Evolutionary conservation across 37 sponge, comb jelly and placozoan species (phyloP), one percentile per base, ranked within the genome.

Genomic region (Petrosia ficiformis): DNA sequence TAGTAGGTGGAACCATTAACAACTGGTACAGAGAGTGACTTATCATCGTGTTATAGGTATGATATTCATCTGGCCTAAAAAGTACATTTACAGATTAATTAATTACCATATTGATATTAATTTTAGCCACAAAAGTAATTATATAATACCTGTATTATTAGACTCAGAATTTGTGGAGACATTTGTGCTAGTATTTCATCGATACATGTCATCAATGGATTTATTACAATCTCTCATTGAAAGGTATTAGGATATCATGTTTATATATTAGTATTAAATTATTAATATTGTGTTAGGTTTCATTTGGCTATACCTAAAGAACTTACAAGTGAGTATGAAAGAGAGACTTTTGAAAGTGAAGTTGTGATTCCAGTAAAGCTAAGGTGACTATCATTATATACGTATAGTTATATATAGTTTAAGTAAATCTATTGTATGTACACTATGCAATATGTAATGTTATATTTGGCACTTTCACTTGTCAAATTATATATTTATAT

Each of bases 1-100:
- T 92, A 40, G 75, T 80, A 34, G 93, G 88, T 25, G 93, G 89
- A 16, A 87, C 93, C 24, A 36, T 76, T 3, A 77, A 30, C 84
- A 87, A 40, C 82, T 92, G 63, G 52, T 92, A 3, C 65, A 80
- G 34, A 79, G 89, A 57, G 74, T 92, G 68, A 76, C 82, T 1
- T 84, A 83, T 42, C 77, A 83, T 33, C 68, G 80, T 76, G 57
- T 57, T 1, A 73, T 92, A 28, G 93, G 93, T 92, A 34, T 44
- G 81, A n/a, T n/a, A n/a, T n/a, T n/a, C n/a, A n/a, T n/a, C n/a
- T n/a, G n/a, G n/a, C n/a, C n/a, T n/a, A n/a, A n/a, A n/a, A n/a
- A n/a, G n/a, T n/a, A n/a, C n/a, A n/a, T n/a, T n/a, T n/a, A n/a
- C n/a, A n/a, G n/a, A n/a, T n/a, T n/a, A n/a, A n/a, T n/a, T n/a